phyloP scores from a whole-genome alignment of 2,797 vertebrate genomes.

The Enteromius radiatus region DNA sequence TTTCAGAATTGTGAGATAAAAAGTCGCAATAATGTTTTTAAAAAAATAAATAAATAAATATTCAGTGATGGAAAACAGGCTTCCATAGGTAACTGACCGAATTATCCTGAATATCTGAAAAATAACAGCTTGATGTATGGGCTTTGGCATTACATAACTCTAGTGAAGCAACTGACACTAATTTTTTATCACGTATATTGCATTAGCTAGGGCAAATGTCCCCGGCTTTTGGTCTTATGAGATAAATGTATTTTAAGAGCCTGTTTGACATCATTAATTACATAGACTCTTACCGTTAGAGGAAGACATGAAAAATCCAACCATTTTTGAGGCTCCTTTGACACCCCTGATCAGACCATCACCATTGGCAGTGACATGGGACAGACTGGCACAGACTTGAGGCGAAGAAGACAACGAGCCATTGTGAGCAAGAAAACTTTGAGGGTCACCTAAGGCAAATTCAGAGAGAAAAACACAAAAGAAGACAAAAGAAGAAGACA shows the following conservation, averaged over 20 bases:
- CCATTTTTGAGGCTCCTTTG: slow-evolving; percentile 67
- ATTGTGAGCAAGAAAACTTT: slow-evolving; percentile 59
- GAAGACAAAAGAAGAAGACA: neutral
- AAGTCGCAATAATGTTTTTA: too few species aligned
- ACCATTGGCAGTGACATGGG: slow-evolving; percentile 64
- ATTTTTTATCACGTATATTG: neutral
- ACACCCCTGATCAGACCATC: slow-evolving; percentile 64
- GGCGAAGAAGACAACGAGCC: slow-evolving; percentile 60
- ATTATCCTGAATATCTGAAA: neutral
- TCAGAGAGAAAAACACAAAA: slow-evolving; percentile 3
- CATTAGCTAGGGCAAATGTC: neutral
- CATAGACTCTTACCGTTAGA: slow-evolving; percentile 62
- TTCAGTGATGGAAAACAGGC: too few species aligned
- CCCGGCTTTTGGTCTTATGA: neutral
- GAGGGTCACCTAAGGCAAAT: slow-evolving; percentile 66
- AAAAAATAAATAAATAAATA: too few species aligned
- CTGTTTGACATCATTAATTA: slow-evolving; percentile 12
- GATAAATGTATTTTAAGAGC: neutral
- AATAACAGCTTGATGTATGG: neutral
- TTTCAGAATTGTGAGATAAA: too few species aligned
- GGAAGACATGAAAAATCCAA: slow-evolving; percentile 61
- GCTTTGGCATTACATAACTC: neutral
- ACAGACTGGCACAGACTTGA: slow-evolving; percentile 58
- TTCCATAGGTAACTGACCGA: neutral
- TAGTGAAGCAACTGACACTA: neutral